phyloP scores from a whole-genome alignment of 2,113 vertebrate species.

The Cepphus grylle region DNA sequence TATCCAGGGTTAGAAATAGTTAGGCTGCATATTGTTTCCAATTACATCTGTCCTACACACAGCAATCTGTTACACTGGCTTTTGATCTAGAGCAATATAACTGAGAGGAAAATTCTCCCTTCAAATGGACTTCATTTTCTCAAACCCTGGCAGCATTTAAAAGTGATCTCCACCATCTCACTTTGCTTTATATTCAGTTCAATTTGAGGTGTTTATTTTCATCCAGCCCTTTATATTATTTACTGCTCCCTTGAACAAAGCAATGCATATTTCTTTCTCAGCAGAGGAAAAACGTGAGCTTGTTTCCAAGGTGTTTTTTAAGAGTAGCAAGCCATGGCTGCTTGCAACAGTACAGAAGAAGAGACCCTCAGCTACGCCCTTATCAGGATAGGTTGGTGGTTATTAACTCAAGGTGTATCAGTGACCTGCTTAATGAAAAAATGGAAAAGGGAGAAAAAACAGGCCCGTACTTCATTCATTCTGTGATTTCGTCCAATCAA shows the following conservation, averaged over 20 bases:
- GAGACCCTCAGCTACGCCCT: not conserved
- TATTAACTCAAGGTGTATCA: not conserved
- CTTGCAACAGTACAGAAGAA: not conserved
- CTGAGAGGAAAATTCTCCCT: slow-evolving; percentile 16
- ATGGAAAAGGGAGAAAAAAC: not conserved
- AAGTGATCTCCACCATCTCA: not conserved
- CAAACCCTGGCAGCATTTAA: not conserved
- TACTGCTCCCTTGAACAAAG: slow-evolving; percentile 35
- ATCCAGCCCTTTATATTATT: slow-evolving; percentile 11
- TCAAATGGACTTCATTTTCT: slow-evolving; percentile 25
- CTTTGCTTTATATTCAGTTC: slow-evolving; percentile 23
- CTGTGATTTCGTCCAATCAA: not conserved
- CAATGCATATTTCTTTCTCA: not conserved
- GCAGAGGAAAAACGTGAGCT: not conserved
- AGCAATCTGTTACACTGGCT: slow-evolving; percentile 2
- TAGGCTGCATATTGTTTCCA: not conserved
- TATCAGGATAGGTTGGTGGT: not conserved
- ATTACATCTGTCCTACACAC: not conserved
- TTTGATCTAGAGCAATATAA: slow-evolving; percentile 17
- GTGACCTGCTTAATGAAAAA: not conserved
- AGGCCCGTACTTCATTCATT: not conserved
- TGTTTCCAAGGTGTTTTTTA: slow-evolving; percentile 13
- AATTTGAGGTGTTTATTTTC: slow-evolving; percentile 38
- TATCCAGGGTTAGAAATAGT: not conserved
- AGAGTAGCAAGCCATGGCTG: not conserved